Evolutionary conservation across 2,888 invertebrate genomes (phyloP), one percentile per base, ranked within the genome.

Genomic region (Girardia tigrina): DNA sequence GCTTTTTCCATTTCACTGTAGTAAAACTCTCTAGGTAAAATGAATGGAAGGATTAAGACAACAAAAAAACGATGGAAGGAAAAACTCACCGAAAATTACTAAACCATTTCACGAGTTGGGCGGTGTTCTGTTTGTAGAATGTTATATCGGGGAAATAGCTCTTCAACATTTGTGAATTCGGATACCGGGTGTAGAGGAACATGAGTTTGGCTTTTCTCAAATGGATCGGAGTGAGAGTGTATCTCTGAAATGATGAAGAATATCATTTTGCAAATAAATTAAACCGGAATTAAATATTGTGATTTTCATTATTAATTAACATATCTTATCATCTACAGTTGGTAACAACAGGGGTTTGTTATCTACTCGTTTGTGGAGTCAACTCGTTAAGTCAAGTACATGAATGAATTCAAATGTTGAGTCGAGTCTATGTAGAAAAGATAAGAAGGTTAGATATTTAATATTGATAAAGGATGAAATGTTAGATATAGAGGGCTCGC

Each of bases 171-270:
- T 95, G 91, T 78, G 97, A 97, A 86, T 93, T 94, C 78, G 98
- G 98, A 86, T 99, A 99, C 82, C 98, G 89, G 82, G 94, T 94
- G 91, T 94, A 98, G 90, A 99, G 99, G 90, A 98, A 98, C 98
- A 99, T 98, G 87, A 98, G 89, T 88, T 98, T 99, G 80, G 98
- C 98, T 87, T 99, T 99, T 85, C 98, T 89, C 83, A 98, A 90
- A 88, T 98, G 98, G 93, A 97, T 94, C 84, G 97, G 97, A 81
- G 97, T 97, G 87, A 98, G 87, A 82, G 94, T 95, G 85, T 80
- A 80, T 78, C 83, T 84, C 82, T 84, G 76, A 12, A 74, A 74
- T n/a, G n/a, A n/a, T n/a, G n/a, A n/a, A n/a, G n/a, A n/a, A n/a
- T n/a, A n/a, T n/a, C n/a, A 70, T 6, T n/a, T n/a, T n/a, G n/a